phyloP scores from a whole-genome alignment of 2,797 vertebrate species.

The Lerista edwardsae region DNA sequence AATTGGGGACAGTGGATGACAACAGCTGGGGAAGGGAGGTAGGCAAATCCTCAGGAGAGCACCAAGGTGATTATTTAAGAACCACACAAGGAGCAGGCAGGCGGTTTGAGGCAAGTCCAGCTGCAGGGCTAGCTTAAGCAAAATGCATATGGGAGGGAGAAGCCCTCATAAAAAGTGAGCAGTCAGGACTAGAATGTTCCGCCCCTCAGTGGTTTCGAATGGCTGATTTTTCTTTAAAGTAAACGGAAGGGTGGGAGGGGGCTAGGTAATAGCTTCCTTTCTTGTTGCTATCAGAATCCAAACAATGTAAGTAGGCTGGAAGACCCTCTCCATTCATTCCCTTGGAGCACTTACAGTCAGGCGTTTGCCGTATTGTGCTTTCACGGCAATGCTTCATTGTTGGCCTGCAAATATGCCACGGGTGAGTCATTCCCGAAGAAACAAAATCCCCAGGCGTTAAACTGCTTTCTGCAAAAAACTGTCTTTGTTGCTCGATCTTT shows the following conservation, averaged over 20 bases:
- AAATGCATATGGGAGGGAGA: background rate
- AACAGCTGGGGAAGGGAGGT: background rate
- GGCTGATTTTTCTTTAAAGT: background rate
- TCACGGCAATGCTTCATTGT: background rate
- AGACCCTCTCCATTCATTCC: background rate
- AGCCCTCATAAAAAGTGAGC: background rate
- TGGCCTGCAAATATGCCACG: background rate
- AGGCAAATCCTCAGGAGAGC: background rate
- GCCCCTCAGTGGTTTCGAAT: background rate
- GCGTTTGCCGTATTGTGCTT: background rate
- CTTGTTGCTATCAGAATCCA: background rate
- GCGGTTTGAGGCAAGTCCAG: background rate
- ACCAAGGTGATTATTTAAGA: too few species aligned
- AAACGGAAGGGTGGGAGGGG: background rate
- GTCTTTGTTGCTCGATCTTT: background rate
- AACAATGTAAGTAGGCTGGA: background rate
- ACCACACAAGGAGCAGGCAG: background rate
- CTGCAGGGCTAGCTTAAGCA: background rate
- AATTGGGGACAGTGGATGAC: background rate
- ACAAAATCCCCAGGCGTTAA: background rate
- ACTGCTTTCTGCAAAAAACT: background rate
- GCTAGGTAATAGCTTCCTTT: background rate
- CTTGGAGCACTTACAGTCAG: background rate
- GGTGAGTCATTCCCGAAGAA: too few species aligned
- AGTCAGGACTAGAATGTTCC: background rate